Percentiles rank a stretch among this genome's conserved stretches.
Evolutionary conservation across 2,797 vertebrate species (phyloP).

Genomic region (Heliangelus exortis): DNA sequence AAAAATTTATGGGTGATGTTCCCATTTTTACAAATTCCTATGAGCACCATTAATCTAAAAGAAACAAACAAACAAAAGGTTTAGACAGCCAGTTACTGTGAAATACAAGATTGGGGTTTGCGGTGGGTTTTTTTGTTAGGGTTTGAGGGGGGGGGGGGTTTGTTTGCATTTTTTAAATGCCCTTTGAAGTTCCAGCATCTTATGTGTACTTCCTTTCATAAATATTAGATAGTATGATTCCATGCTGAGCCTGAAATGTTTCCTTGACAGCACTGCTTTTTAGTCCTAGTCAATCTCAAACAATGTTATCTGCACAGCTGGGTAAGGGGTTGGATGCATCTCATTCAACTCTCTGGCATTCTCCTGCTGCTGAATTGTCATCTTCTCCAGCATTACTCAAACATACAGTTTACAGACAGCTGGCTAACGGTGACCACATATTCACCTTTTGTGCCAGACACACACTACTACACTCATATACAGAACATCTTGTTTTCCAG

Average conservation of each 20-base stretch:
- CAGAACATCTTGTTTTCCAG: background rate
- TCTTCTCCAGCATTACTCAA: background rate
- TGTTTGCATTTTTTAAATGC: background rate
- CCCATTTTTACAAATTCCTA: background rate
- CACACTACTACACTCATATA: background rate
- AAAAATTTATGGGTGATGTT: background rate
- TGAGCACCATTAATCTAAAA: background rate
- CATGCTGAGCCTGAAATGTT: background rate
- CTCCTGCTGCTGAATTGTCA: background rate
- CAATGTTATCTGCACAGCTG: background rate
- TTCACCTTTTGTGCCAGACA: background rate
- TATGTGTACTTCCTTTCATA: background rate
- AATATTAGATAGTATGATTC: background rate
- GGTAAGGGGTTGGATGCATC: background rate
- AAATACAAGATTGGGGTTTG: background rate
- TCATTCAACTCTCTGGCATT: background rate
- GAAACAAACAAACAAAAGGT: rapidly evolving
- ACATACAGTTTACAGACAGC: background rate
- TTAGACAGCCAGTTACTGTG: background rate
- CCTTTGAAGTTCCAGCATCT: background rate
- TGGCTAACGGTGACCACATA: background rate
- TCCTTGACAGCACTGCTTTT: background rate
- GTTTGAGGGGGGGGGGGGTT: rapidly evolving
- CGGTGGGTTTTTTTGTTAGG: rapidly evolving
- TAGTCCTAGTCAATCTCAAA: background rate